A percentile compares a stretch with the other conserved stretches of the same genome.
Conservation (phyloP, 1,140 invertebrate species). For the Capitella teleta region DNA sequence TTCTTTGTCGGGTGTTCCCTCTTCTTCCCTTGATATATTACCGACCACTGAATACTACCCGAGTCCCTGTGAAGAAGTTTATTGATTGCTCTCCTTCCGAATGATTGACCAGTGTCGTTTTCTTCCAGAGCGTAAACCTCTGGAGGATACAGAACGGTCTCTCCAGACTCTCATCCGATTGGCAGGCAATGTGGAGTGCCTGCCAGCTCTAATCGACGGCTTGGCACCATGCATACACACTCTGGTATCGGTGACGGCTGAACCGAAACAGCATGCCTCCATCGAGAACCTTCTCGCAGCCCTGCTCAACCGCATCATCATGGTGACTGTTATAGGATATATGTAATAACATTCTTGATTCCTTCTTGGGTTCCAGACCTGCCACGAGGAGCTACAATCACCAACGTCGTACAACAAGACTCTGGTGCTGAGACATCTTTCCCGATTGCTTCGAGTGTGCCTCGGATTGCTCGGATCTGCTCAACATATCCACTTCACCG, state of each 20-base stretch:
- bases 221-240: conserved; percentile 44
- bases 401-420: conserved; percentile 19
- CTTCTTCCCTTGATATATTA: too few species aligned
- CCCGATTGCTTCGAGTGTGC: conserved; percentile 45
- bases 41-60: too few species aligned
- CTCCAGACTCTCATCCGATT: conserved; percentile 47
- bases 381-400: conserved; percentile 25
- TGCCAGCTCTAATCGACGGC: conserved; percentile 46
- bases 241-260: conserved; percentile 43
- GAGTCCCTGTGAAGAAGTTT: too few species aligned
- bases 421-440: conserved; percentile 39
- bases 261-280: conserved; percentile 34
- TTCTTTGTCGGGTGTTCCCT: too few species aligned
- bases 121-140: conserved; percentile 16
- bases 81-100: too few species aligned
- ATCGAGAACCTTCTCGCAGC: conserved; percentile 45
- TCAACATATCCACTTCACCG: conserved; percentile 15
- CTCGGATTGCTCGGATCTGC: conserved; percentile 42
- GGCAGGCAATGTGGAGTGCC: conserved; percentile 51
- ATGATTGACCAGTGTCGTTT: too few species aligned
- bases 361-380: conserved; percentile 22
- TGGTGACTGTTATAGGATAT: conserved; percentile 29
- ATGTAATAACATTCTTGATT: neutral
- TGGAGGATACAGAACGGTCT: conserved; percentile 43
- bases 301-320: conserved; percentile 47